phyloP scores from a whole-genome alignment of 2,113 vertebrate species.

The Isurus oxyrinchus region DNA sequence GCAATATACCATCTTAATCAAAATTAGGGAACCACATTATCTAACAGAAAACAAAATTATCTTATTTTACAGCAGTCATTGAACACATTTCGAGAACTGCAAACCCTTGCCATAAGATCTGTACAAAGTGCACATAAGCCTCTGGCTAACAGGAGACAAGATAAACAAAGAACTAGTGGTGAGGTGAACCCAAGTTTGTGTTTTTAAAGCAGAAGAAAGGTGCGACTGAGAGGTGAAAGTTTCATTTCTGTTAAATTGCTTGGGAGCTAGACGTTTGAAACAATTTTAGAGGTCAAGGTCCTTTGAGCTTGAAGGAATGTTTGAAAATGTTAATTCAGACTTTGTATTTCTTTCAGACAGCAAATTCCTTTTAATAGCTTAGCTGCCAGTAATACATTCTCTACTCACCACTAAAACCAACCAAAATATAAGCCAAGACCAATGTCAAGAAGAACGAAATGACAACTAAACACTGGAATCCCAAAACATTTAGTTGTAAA shows the following conservation, averaged over 20 bases:
- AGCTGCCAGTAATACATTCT: not conserved
- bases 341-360: conserved; percentile 6
- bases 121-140: not conserved
- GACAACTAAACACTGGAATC: not conserved
- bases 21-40: not conserved
- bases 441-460: conserved; percentile 2
- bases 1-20: not conserved
- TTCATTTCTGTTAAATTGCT: not conserved
- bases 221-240: not conserved
- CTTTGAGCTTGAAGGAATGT: not conserved
- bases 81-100: not conserved
- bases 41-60: not conserved
- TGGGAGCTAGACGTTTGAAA: not conserved
- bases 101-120: not conserved
- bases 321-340: not conserved
- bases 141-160: not conserved
- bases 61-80: not conserved
- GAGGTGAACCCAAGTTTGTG: not conserved
- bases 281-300: not conserved
- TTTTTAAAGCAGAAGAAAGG: too few relatives aligned
- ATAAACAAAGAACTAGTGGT: not conserved
- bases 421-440: not conserved
- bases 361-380: not conserved
- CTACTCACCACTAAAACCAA: conserved; percentile 15
- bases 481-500: conserved; percentile 13